Evolutionary conservation across 2,113 vertebrate species (phyloP).

Genomic region (Lophura nycthemera): DNA sequence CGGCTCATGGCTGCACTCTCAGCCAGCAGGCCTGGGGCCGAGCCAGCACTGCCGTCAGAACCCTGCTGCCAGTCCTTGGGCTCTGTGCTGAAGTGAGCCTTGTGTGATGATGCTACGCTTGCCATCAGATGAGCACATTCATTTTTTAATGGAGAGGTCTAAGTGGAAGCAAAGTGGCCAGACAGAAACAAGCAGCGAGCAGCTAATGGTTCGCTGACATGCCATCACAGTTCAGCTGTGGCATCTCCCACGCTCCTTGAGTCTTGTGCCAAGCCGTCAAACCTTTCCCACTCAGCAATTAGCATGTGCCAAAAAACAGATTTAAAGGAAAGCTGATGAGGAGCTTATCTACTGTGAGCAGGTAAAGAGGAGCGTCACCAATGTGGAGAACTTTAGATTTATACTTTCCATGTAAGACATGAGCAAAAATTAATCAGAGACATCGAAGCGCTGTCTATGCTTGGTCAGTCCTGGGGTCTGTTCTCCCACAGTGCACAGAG

Average conservation of each 20-base stretch:
- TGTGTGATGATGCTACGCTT: fast-evolving
- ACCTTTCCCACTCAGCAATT: neutral
- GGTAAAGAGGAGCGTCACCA: neutral
- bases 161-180: neutral
- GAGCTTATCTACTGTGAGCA: neutral
- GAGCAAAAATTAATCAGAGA: neutral
- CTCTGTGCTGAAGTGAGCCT: fast-evolving
- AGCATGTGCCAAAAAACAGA: neutral
- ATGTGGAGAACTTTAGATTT: neutral
- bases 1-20: fast-evolving
- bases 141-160: fast-evolving
- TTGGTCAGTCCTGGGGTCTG: neutral
- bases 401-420: neutral
- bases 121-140: fast-evolving
- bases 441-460: neutral
- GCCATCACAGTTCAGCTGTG: neutral
- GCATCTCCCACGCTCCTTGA: neutral
- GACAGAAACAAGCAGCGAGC: neutral
- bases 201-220: neutral
- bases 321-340: neutral
- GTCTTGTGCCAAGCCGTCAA: neutral
- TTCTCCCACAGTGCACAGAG: neutral
- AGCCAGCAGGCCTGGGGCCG: neutral
- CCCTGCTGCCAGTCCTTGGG: neutral
- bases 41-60: neutral